Evolutionary conservation across 2,113 vertebrate species (phyloP).

Genomic region (Symphodus melops): DNA sequence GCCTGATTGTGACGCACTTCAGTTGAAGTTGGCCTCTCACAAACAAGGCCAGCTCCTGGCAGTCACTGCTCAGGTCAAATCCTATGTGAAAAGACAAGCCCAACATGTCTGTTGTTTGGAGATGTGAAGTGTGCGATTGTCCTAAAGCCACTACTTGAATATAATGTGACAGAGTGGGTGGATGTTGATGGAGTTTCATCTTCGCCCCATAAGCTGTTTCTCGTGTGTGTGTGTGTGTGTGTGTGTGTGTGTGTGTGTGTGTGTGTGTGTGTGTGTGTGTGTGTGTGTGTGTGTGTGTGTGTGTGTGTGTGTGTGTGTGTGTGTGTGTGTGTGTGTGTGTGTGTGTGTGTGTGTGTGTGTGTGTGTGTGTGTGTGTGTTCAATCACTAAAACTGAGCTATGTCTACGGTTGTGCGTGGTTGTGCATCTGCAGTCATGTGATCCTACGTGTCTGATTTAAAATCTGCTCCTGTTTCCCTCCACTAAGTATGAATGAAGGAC

Average conservation of each 20-base stretch:
- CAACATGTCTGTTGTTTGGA: slow-evolving; percentile 8
- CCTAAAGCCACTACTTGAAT: slow-evolving; percentile 64
- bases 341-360: neutral
- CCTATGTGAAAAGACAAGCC: slow-evolving; percentile 16
- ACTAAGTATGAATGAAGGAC: slow-evolving; percentile 56
- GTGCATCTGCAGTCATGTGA: slow-evolving; percentile 35
- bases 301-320: neutral
- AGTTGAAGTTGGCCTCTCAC: slow-evolving; percentile 23
- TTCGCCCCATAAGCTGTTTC: slow-evolving; percentile 19
- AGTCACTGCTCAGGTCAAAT: slow-evolving; percentile 9
- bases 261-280: neutral
- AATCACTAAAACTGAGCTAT: slow-evolving; percentile 4
- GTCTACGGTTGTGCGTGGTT: slow-evolving; percentile 15
- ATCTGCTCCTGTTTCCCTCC: slow-evolving; percentile 63
- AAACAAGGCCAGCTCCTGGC: slow-evolving; percentile 14
- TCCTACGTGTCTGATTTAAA: slow-evolving; percentile 60
- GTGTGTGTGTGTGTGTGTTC: neutral
- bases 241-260: neutral
- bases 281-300: neutral
- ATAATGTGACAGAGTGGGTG: slow-evolving; percentile 49
- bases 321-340: neutral
- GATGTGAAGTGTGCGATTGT: slow-evolving; percentile 43
- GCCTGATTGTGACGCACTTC: slow-evolving; percentile 16
- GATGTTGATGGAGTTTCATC: slow-evolving; percentile 31
- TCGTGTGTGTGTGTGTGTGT: slow-evolving; percentile 1